Evolutionary conservation across 2,888 invertebrate genomes (phyloP).

Genomic region (Trimorus sp.): DNA sequence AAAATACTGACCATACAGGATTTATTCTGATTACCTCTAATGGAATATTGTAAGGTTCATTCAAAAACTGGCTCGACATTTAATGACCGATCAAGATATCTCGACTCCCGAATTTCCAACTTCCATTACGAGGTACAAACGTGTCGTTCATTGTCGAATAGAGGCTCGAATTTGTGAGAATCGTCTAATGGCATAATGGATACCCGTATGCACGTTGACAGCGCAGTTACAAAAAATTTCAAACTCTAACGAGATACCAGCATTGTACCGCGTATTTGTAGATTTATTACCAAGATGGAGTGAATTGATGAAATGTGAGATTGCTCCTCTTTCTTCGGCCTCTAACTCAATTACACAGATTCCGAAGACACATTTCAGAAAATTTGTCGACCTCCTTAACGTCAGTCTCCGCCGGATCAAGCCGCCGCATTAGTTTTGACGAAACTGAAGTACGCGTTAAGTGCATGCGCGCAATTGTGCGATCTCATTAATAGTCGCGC

Average conservation of each 20-base stretch:
- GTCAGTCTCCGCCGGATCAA: no score
- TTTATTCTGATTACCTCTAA: no score
- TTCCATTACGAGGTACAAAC: not conserved
- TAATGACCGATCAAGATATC: not conserved
- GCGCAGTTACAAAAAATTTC: slow-evolving; percentile 25
- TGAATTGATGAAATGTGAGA: slow-evolving; percentile 51
- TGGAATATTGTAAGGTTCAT: not conserved
- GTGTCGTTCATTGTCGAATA: slow-evolving; percentile 9
- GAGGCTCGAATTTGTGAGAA: slow-evolving; percentile 36
- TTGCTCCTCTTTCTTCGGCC: slow-evolving; percentile 19
- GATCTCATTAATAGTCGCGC: slow-evolving; percentile 36
- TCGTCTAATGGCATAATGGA: slow-evolving; percentile 22
- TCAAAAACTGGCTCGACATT: not conserved
- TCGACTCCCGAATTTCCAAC: not conserved
- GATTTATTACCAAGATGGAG: slow-evolving; percentile 28
- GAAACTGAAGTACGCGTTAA: no score
- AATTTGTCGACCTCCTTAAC: no score
- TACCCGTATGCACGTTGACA: slow-evolving; percentile 49
- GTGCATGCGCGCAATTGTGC: slow-evolving; percentile 4
- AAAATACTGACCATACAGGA: no score
- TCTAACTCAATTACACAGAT: slow-evolving; percentile 38
- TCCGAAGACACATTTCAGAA: not conserved
- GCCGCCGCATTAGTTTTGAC: no score
- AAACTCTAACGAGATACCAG: slow-evolving; percentile 41
- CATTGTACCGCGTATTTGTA: slow-evolving; percentile 40